phyloP scores from a whole-genome alignment of 1,140 invertebrate genomes.

The Drosophila subpulchrella region DNA sequence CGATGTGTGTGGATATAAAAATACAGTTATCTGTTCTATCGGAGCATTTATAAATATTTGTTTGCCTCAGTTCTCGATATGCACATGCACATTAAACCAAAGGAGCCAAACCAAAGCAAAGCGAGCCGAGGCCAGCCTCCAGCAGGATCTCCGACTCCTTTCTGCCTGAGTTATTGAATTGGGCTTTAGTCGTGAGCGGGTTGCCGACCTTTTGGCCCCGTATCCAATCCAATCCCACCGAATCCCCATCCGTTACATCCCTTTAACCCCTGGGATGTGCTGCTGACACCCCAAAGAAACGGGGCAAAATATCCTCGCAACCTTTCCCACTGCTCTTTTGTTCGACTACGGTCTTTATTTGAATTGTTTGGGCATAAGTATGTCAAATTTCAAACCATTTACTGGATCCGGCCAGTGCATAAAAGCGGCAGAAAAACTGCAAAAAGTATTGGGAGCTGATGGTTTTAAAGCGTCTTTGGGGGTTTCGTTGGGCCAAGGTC shows the following conservation, averaged over 20 bases:
- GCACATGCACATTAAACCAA: slow-evolving; percentile 72
- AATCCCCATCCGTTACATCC: neutral
- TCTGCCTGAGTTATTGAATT: slow-evolving; percentile 64
- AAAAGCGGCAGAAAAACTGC: slow-evolving; percentile 9
- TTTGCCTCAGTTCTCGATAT: slow-evolving; percentile 69
- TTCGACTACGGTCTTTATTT: slow-evolving; percentile 45
- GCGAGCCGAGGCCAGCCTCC: slow-evolving; percentile 3
- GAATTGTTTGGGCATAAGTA: slow-evolving; percentile 55
- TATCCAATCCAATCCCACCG: slow-evolving; percentile 18
- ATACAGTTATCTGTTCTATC: slow-evolving; percentile 81
- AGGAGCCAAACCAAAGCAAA: slow-evolving; percentile 12
- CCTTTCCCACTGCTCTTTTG: slow-evolving; percentile 47
- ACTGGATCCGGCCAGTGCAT: slow-evolving; percentile 45
- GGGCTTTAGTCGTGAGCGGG: slow-evolving; percentile 36
- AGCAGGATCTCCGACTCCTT: slow-evolving; percentile 17
- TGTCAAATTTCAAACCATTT: slow-evolving; percentile 56
- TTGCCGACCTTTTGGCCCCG: slow-evolving; percentile 67
- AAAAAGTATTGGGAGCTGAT: slow-evolving; percentile 33
- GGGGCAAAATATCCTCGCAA: slow-evolving; percentile 14
- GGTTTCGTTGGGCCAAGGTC: slow-evolving; percentile 33
- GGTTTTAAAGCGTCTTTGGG: slow-evolving; percentile 48
- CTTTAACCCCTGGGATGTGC: slow-evolving; percentile 22
- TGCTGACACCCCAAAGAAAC: slow-evolving; percentile 39
- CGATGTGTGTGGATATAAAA: slow-evolving; percentile 66
- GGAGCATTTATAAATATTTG: slow-evolving; percentile 81